Evolutionary conservation across 2,797 vertebrate species (phyloP).

Genomic region (Ataeniobius toweri): DNA sequence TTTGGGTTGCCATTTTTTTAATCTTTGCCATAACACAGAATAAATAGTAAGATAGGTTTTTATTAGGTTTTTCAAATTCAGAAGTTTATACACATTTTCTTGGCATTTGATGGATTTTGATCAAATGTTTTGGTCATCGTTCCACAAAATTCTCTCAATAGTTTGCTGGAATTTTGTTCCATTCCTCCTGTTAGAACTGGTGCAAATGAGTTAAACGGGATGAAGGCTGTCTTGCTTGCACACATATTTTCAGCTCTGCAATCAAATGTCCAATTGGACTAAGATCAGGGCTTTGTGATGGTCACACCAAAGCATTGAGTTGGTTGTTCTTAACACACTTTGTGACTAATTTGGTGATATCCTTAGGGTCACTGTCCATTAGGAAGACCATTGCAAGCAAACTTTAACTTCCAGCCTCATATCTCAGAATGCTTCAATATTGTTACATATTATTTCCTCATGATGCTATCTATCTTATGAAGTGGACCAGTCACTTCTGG

Average conservation of each 20-base stretch:
- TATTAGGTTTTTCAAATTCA: not conserved
- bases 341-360: too few species aligned
- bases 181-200: not conserved
- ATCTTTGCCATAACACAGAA: not conserved
- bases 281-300: not conserved
- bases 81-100: not conserved
- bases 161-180: not conserved
- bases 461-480: too few species aligned
- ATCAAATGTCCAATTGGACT: not conserved
- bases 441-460: too few species aligned
- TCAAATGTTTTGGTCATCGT: not conserved
- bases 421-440: too few species aligned
- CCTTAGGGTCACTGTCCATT: too few species aligned
- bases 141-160: not conserved
- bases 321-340: too few species aligned
- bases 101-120: not conserved
- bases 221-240: too few species aligned
- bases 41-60: not conserved
- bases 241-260: not conserved
- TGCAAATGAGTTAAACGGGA: not conserved
- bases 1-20: too few species aligned
- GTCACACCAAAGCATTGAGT: not conserved
- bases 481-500: too few species aligned
- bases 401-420: too few species aligned
- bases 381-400: too few species aligned